Evolutionary conservation across 2,113 vertebrate species (phyloP), one percentile per base, ranked within the genome.

Genomic region (Salvelinus alpinus): DNA sequence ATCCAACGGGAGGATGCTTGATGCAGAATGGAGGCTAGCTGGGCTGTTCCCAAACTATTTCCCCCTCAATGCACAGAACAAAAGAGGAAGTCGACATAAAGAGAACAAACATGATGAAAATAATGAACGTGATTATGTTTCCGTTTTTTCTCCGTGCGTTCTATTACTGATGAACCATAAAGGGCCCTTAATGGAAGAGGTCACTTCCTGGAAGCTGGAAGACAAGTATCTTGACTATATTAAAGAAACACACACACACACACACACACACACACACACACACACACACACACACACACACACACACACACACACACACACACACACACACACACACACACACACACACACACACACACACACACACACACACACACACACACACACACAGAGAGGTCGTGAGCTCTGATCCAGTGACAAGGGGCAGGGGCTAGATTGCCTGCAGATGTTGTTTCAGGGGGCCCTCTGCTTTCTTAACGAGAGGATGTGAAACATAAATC

Each of bases 401-500:
- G 75, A 82, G 64, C 80, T 70, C 65, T 27, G 74, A 54, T 62
- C 74, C 73, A 24, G 62, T 72, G 62, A 71, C 29, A 27, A 64
- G 34, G 78, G 16, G 6, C 14, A 38, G 84, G 81, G 38, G 60
- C 34, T 60, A 18, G 84, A 91, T 90, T 91, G 84, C 80, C 82
- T 89, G 81, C 91, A 91, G 88, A 91, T 89, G 86, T 89, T 87
- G 76, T 83, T 89, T 84, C 20, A 67, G 77, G 77, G 85, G 82
- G 62, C 74, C 81, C 73, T 80, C 59, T 84, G 82, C 84, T 88
- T 87, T 78, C 77, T 86, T 84, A 90, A 86, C 34, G 7, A 89
- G 81, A 87, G 86, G 87, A 86, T 82, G 87, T 88, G 82, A 81
- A 85, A 80, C 85, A 87, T 89, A 82, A 90, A 88, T 89, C 89